Base-by-base conservation (phyloP, 35 echinoderm and acorn worm genomes). In the Apostichopus japonicus region DNA sequence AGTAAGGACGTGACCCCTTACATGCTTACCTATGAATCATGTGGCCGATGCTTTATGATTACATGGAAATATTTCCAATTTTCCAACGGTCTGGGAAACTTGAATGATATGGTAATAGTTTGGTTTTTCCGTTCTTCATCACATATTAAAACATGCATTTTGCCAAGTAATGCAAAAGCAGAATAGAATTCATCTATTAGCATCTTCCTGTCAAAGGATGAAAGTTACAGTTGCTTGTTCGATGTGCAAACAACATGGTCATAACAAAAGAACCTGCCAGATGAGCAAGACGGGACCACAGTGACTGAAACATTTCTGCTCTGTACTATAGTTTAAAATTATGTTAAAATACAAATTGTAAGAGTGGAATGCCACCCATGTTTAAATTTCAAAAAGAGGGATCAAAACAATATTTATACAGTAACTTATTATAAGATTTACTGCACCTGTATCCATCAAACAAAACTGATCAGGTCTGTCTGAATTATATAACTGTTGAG, bases 111-210 rank as follows among this genome's bases (percentile, higher is more conserved):
- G 22, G 84, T 87, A 27, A 63, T 56, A 5, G 56, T n/a, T 8
- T 87, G 57, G 84, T 87, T 56, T 87, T 87, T 87, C 23, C 19
- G 22, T 24, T 63, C 56, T 2, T 87, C 84, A 19, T 65, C 84
- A n/a, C 55, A 87, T n/a, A 65, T 87, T 23, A 87, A 87, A 7
- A 13, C 56, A 87, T 56, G 84, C 54, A 53, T 87, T 87, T 56
- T 56, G 84, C 27, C 84, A 87, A 57, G 56, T 87, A 6, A 87
- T 87, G 83, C 11, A 56, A 23, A 87, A 87, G 55, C 53, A 87
- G 24, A 51, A 58, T 65, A 15, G 83, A 53, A 24, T 82, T 54
- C 44, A 54, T 10, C 15, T 9, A n/a, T 63, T 87, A 4, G 52
- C 62, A 27, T 59, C 4, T 87, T 61, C 56, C 84, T 87, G 84